phyloP scores from a whole-genome alignment of 1,140 invertebrate species.

The Zaprionus taronus region DNA sequence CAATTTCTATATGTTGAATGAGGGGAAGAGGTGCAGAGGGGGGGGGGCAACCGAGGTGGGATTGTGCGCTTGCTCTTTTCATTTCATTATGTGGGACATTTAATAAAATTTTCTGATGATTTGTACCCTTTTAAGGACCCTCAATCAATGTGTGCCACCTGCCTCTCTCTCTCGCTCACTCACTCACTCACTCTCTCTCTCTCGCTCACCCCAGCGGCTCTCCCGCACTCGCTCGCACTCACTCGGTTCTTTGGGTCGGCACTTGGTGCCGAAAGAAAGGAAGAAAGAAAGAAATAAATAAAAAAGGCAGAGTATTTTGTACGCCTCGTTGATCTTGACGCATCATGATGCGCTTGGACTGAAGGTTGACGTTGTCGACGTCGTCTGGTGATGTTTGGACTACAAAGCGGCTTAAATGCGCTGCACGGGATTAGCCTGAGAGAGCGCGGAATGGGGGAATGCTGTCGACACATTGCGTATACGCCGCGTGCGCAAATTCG shows the following conservation, averaged over 20 bases:
- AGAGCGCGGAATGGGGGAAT: constrained; percentile 19
- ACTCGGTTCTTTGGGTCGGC: constrained; percentile 32
- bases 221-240: constrained; percentile 1
- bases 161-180: constrained; percentile 41
- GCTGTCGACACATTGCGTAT: constrained; percentile 25
- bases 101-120: constrained; percentile 77
- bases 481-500: constrained; percentile 48
- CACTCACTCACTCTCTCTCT: constrained; percentile 16
- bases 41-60: background rate
- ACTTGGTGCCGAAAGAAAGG: constrained; percentile 55
- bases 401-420: constrained; percentile 44
- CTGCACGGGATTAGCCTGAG: constrained; percentile 53
- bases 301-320: constrained; percentile 50
- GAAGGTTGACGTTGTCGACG: constrained; percentile 23
- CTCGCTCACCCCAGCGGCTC: background rate
- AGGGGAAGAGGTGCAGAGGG: background rate
- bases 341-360: constrained; percentile 22
- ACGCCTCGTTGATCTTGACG: constrained; percentile 70
- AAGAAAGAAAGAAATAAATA: background rate
- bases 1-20: constrained; percentile 62
- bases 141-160: constrained; percentile 71
- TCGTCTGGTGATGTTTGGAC: background rate
- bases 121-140: constrained; percentile 82
- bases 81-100: constrained; percentile 75
- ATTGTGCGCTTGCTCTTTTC: constrained; percentile 25